Base-by-base conservation (phyloP, 2,113 vertebrate species). In the Microtus richardsoni region DNA sequence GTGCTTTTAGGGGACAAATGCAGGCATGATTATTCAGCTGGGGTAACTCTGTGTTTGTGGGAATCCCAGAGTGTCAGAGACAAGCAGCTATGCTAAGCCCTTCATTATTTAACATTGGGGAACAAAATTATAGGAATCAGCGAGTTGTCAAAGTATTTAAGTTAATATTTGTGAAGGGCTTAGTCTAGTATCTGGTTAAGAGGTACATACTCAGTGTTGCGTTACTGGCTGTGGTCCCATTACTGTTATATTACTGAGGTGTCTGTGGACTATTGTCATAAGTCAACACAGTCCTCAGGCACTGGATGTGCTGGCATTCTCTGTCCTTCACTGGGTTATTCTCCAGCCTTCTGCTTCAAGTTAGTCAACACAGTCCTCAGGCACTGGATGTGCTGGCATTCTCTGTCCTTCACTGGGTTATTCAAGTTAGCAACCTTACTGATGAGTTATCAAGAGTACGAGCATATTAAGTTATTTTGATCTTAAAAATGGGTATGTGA, bases 401-500 rank as follows among this genome's bases (percentile, higher is more conserved):
- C 85, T 12, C 17, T 36, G 36, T 13, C 33, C n/a, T 66, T 93
- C 58, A 28, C 41, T 39, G 58, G 24, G 24, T 91, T 39, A 39
- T 33, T 52, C 70, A 77, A 84, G 19, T 64, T 28, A 84, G 10
- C 30, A 70, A 11, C 24, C 6, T 77, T 88, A 52, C 68, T 73
- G 24, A 33, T 44, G 70, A 74, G 77, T 17, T 2, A 36, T 26
- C 93, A 54, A 58, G 41, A 85, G 12, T 39, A 60, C 24, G 89
- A 79, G 44, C 52, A n/a, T 82, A 85, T 12, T 66, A 82, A 80
- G 22, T 60, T 73, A 41, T 87, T 91, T 36, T 47, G 22, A 70
- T 91, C 79, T 91, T 71, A 95, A 91, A 93, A 88, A 77, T 71
- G 41, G 22, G 12, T 3, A 17, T 89, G 24, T 47, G 24, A 93